Base-by-base conservation (phyloP, 2,113 vertebrate species). In the Mungos mungo region DNA sequence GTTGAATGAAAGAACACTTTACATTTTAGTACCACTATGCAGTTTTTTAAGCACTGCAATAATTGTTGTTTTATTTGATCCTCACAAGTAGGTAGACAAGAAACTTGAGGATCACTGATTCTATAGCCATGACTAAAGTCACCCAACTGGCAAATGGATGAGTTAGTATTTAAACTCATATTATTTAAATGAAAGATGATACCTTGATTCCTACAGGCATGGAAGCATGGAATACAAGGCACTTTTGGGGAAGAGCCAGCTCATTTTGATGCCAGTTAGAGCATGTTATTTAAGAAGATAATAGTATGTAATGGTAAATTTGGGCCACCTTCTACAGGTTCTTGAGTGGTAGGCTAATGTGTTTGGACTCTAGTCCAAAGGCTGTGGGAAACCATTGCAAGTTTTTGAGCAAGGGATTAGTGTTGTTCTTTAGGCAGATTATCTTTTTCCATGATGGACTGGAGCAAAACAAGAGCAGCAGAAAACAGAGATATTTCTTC, bases 11-110 rank as follows among this genome's bases (percentile, higher is more conserved):
- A 90, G 33, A 31, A 76, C 35, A 92, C 41, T 83, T 93, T 52
- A 81, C 27, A 85, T 96, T 74, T 63, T 93, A 92, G 76, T 79
- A 86, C n/a, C 80, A 94, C 85, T 86, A 91, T 54, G 33, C 35
- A 91, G 52, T 45, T 88, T 97, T 77, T 84, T 68, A 80, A 89
- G n/a, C 6, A 14, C 13, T 88, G 31, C 12, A 92, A 72, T 41
- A 92, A 80, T 88, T 8, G 13, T 89, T 47, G 9, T 83, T 97
- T 93, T 79, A 85, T 86, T 98, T 95, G 38, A 86, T 87, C 96
- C 45, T 76, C n/a, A 92, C 14, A 79, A 94, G 41, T 65, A 98
- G 71, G 27, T 82, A 88, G 63, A 41, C 45, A 95, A 87, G 54
- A 69, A 90, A 86, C n/a, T 77, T 60, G 7, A 93, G 27, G n/a